A percentile compares a stretch with the other conserved stretches of the same genome.
These are phyloP conservation scores for Tyria jacobaeae DNA, from an alignment of 2,888 invertebrate genomes.

Conservation along the genomic window DNA sequence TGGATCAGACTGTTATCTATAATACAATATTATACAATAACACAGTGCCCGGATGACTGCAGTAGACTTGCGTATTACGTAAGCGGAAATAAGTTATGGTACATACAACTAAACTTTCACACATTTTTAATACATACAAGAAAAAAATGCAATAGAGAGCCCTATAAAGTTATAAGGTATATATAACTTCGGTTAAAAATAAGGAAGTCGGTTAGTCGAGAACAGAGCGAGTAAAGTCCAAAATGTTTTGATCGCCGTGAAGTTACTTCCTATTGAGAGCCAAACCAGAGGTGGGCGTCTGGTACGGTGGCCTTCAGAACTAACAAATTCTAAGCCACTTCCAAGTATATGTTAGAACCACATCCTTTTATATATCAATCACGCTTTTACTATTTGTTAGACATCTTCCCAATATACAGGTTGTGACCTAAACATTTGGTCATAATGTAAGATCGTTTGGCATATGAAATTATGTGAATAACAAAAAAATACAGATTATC, in stretches of 20 bases:
- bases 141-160: no score
- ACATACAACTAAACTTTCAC: no score
- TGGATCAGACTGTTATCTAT: no score
- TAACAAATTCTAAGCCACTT: not conserved
- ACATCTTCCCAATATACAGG: not conserved
- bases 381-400: not conserved
- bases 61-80: no score
- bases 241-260: not conserved
- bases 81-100: no score
- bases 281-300: not conserved
- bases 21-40: no score
- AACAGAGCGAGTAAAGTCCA: not conserved
- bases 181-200: not conserved
- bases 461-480: no score
- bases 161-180: no score
- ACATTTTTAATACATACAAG: no score
- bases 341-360: not conserved
- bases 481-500: no score
- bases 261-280: not conserved
- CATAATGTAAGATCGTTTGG: not conserved
- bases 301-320: not conserved
- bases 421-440: not conserved
- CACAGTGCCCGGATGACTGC: no score
- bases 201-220: not conserved
- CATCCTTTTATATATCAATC: not conserved